Percentiles rank a stretch among this genome's conserved stretches.
Evolutionary conservation across 2,888 invertebrate species (phyloP).

Genomic region (Trissolcus japonicus): DNA sequence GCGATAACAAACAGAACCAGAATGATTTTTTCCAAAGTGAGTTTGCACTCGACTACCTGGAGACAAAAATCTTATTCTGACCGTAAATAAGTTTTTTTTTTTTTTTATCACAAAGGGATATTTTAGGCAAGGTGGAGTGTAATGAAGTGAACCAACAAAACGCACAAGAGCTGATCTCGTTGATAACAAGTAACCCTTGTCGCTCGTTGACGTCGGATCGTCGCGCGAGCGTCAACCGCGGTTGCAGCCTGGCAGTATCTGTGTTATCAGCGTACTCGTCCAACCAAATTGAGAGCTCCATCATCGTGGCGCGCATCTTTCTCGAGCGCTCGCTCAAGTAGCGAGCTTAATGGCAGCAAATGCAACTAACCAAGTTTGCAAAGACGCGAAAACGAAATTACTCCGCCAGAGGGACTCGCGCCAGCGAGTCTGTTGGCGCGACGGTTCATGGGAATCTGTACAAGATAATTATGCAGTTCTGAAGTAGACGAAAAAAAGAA

Average conservation of each 20-base stretch:
- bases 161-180: too few species aligned
- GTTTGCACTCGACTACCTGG: too few species aligned
- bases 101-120: too few species aligned
- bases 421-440: slow-evolving; percentile 49
- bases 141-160: too few species aligned
- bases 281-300: slow-evolving; percentile 50
- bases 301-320: slow-evolving; percentile 42
- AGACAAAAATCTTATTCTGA: too few species aligned
- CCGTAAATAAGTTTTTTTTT: too few species aligned
- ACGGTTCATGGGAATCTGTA: slow-evolving; percentile 45
- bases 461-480: slow-evolving; percentile 56
- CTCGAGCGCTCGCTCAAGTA: slow-evolving; percentile 51
- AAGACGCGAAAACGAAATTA: slow-evolving; percentile 72
- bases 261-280: slow-evolving; percentile 48
- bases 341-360: slow-evolving; percentile 67
- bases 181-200: slow-evolving; percentile 11
- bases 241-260: slow-evolving; percentile 21
- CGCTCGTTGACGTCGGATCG: slow-evolving; percentile 22
- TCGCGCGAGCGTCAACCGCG: slow-evolving; percentile 46
- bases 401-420: slow-evolving; percentile 40
- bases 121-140: too few species aligned
- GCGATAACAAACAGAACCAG: too few species aligned
- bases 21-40: too few species aligned
- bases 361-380: slow-evolving; percentile 72
- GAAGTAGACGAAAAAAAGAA: slow-evolving; percentile 16